phyloP scores from a whole-genome alignment of 2,888 invertebrate genomes.

The Cataglyphis rosenhaueri region DNA sequence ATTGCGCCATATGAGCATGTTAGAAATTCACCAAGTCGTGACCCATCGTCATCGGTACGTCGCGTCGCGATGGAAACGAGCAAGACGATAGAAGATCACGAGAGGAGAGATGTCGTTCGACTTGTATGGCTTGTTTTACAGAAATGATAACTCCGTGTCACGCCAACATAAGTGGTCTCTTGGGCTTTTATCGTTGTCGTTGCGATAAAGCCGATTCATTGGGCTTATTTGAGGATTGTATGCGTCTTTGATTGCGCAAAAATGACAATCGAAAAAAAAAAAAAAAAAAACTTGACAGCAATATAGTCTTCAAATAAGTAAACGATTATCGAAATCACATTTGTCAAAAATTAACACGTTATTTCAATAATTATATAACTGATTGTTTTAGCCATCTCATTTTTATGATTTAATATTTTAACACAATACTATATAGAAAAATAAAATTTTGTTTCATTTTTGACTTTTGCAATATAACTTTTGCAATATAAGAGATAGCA shows the following conservation, averaged over 20 bases:
- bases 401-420: neutral
- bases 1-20: conserved; percentile 36
- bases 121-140: conserved; percentile 18
- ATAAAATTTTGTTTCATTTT: neutral
- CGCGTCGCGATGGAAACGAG: conserved; percentile 18
- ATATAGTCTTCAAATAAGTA: neutral
- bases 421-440: neutral
- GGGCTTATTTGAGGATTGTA: conserved; percentile 13
- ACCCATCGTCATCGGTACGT: conserved; percentile 61
- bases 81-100: conserved; percentile 25
- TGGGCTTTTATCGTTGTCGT: conserved; percentile 30
- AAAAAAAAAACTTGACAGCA: neutral
- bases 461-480: neutral
- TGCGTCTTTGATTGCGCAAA: neutral
- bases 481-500: too few species aligned
- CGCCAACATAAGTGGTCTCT: conserved; percentile 1
- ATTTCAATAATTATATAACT: neutral
- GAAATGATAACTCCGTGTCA: conserved; percentile 37
- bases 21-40: conserved; percentile 62
- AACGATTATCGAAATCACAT: neutral
- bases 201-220: conserved; percentile 37
- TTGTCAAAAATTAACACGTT: neutral
- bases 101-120: conserved; percentile 26
- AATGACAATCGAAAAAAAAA: neutral
- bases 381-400: neutral